Percentiles rank a stretch among this genome's conserved stretches.
These are phyloP conservation scores for Mastomys coucha DNA, from an alignment of 2,113 vertebrate species.

Conservation along the genomic window DNA sequence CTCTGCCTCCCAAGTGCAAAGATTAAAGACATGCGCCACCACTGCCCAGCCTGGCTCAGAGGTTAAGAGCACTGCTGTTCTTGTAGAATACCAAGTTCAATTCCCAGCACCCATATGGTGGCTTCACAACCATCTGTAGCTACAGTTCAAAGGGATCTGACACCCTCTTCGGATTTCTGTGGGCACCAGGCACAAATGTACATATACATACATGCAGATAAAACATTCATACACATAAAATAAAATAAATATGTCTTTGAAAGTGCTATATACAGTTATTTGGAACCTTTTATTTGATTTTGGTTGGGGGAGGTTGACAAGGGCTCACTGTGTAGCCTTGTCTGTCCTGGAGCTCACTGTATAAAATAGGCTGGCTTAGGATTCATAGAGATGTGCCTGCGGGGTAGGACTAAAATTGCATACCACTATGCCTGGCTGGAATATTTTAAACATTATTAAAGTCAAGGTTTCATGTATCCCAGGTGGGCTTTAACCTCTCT, in stretches of 20 bases:
- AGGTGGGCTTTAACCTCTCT: background rate
- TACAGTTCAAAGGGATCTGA: background rate
- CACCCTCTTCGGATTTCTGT: background rate
- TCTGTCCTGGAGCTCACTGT: background rate
- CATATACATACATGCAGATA: background rate
- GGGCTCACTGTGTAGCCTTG: background rate
- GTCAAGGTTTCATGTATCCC: background rate
- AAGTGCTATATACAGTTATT: background rate
- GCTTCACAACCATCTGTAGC: background rate
- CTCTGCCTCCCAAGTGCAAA: too few relatives aligned
- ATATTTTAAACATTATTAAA: background rate
- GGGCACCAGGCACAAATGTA: background rate
- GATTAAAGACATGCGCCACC: too few relatives aligned
- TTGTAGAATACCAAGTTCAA: background rate
- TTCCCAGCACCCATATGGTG: background rate
- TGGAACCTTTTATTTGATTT: background rate
- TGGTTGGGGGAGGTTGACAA: background rate
- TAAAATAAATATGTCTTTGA: background rate
- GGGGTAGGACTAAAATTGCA: background rate
- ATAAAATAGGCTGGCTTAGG: background rate
- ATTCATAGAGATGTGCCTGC: background rate
- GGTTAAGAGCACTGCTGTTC: background rate
- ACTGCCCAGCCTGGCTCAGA: background rate
- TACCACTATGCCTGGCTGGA: background rate
- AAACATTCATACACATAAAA: background rate